Conservation (phyloP, 1,140 invertebrate species). For the Heliconius hermathena region DNA sequence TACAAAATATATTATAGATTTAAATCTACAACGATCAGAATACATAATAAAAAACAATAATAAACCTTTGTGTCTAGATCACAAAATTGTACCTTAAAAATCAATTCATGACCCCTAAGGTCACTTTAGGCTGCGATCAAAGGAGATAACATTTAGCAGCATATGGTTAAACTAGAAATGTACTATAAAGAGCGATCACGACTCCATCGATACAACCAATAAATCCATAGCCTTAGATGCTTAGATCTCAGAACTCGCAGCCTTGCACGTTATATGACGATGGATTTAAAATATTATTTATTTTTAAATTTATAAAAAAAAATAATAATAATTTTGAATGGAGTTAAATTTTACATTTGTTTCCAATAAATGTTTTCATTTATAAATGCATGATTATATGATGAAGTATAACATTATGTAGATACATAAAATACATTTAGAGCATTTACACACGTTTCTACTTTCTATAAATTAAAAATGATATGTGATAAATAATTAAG, state of each 20-base stretch:
- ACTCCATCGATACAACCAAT: constrained; percentile 67
- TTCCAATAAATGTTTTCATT: too few relatives aligned
- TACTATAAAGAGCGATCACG: constrained; percentile 61
- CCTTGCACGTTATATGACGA: neutral
- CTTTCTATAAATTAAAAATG: too few relatives aligned
- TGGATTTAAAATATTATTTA: neutral
- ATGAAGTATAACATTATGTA: too few relatives aligned
- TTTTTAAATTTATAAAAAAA: too few relatives aligned
- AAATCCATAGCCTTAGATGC: constrained; percentile 63
- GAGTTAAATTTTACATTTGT: too few relatives aligned
- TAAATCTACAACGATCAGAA: neutral
- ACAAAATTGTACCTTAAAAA: constrained; percentile 66
- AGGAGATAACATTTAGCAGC: constrained; percentile 53
- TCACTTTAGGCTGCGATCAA: constrained; percentile 49
- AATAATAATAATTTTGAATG: too few relatives aligned
- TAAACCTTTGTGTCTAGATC: constrained; percentile 26
- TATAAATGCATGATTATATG: too few relatives aligned
- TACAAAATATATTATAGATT: neutral
- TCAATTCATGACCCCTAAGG: constrained; percentile 70
- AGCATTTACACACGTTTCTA: too few relatives aligned
- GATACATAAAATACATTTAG: too few relatives aligned
- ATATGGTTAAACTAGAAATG: constrained; percentile 51
- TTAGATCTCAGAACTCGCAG: constrained; percentile 45
- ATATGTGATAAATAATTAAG: neutral
- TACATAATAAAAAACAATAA: constrained; percentile 10